Evolutionary conservation across 2,888 invertebrate species (phyloP).

Genomic region (Nomada fucata): DNA sequence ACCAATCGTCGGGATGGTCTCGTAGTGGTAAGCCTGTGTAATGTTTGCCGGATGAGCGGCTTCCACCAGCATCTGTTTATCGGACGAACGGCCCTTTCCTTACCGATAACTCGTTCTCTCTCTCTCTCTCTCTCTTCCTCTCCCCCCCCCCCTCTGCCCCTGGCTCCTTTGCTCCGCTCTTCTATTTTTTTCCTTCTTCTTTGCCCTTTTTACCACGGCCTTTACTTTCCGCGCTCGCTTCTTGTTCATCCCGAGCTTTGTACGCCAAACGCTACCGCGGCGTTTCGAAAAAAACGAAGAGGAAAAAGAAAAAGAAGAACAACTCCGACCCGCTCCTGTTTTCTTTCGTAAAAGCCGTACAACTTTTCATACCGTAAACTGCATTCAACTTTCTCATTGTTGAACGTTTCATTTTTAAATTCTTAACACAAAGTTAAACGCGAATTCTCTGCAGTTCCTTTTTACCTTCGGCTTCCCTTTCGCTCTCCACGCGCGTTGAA

Average conservation of each 20-base stretch:
- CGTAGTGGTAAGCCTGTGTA: constrained; percentile 75
- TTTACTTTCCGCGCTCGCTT: constrained; percentile 20
- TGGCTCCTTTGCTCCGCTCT: constrained; percentile 40
- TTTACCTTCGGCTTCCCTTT: neutral
- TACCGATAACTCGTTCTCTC: constrained; percentile 59
- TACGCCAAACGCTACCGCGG: constrained; percentile 9
- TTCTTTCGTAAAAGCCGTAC: neutral
- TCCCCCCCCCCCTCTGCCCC: constrained; percentile 4
- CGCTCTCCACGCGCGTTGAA: constrained; percentile 25
- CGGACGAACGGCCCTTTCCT: constrained; percentile 74
- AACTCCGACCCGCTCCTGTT: neutral
- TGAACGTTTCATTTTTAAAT: constrained; percentile 33
- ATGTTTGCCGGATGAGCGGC: constrained; percentile 78
- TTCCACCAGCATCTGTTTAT: constrained; percentile 79
- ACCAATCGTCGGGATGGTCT: constrained; percentile 60
- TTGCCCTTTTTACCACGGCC: constrained; percentile 29
- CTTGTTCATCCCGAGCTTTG: constrained; percentile 7
- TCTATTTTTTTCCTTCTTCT: constrained; percentile 16
- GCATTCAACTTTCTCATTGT: constrained; percentile 19
- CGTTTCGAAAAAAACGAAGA: constrained; percentile 9
- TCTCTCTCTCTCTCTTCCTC: constrained; percentile 10
- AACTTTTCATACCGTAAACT: constrained; percentile 28
- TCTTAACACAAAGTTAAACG: constrained; percentile 24
- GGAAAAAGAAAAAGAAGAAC: no score
- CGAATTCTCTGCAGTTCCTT: neutral